These are phyloP conservation scores for Stegana nigrithorax DNA, from an alignment of 2,888 invertebrate species.

Conservation along the genomic window DNA sequence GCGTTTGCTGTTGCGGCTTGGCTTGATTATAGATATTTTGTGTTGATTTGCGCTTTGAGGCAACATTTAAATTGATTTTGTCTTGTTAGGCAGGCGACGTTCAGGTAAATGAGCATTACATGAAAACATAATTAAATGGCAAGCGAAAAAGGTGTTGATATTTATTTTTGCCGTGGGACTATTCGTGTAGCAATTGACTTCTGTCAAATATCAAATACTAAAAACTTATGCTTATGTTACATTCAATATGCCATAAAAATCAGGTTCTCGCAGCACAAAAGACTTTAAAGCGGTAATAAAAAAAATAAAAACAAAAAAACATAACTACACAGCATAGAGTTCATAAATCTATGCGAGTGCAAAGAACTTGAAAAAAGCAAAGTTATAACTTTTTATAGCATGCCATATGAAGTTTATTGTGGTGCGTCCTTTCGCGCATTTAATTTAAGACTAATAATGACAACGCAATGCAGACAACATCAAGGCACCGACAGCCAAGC, in stretches of 20 bases:
- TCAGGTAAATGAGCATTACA: neutral
- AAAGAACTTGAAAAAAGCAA: neutral
- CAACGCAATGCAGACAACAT: slow-evolving; percentile 53
- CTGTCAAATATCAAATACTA: no score
- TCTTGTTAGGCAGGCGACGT: neutral
- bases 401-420: neutral
- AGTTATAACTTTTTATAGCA: neutral
- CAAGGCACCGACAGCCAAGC: neutral
- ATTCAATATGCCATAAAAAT: no score
- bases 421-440: slow-evolving; percentile 31
- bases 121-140: slow-evolving; percentile 1
- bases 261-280: no score
- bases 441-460: slow-evolving; percentile 57
- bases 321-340: neutral
- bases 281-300: no score
- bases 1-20: neutral
- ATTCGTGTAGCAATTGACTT: no score
- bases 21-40: slow-evolving; percentile 12
- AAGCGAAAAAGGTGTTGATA: neutral
- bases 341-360: neutral
- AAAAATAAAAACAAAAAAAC: neutral
- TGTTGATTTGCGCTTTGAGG: slow-evolving; percentile 11
- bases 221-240: no score
- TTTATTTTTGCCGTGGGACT: neutral
- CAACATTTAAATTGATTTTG: slow-evolving; percentile 5